phyloP scores from a whole-genome alignment of 2,888 invertebrate species.

The Catonia carolina region DNA sequence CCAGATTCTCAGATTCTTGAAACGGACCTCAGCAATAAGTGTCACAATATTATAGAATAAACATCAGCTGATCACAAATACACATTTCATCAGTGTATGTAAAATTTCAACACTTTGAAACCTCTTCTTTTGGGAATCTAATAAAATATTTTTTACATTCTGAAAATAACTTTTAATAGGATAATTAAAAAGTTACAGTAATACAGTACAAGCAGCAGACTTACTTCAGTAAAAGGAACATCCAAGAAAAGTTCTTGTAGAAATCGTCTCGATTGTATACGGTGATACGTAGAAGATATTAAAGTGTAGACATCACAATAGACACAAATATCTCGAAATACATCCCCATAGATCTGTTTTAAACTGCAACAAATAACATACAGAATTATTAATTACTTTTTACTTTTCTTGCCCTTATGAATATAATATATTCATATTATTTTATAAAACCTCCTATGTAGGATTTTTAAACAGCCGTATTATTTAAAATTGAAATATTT shows the following conservation, averaged over 20 bases:
- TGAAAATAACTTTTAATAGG: slow-evolving; percentile 4
- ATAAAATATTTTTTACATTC: neutral
- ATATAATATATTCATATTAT: too few relatives aligned
- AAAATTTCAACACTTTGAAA: too few relatives aligned
- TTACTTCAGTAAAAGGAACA: slow-evolving; percentile 59
- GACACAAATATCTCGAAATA: slow-evolving; percentile 73
- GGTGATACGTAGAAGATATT: slow-evolving; percentile 70
- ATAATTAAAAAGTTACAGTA: neutral
- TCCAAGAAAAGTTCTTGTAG: slow-evolving; percentile 92
- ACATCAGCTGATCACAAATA: too few relatives aligned
- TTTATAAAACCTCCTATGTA: too few relatives aligned
- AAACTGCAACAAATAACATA: slow-evolving; percentile 39
- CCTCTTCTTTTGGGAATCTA: too few relatives aligned
- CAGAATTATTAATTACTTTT: neutral
- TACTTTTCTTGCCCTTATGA: neutral
- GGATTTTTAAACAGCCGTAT: too few relatives aligned
- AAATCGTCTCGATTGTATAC: slow-evolving; percentile 75
- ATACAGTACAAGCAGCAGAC: slow-evolving; percentile 24
- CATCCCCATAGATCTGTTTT: slow-evolving; percentile 48
- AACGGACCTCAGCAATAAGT: too few relatives aligned
- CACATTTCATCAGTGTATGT: too few relatives aligned
- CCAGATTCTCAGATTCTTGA: too few relatives aligned
- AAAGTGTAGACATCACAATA: slow-evolving; percentile 86
- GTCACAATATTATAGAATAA: too few relatives aligned
- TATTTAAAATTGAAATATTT: too few relatives aligned